These are phyloP conservation scores for Monochamus alternatus DNA, from an alignment of 2,888 invertebrate species.

Conservation along the genomic window DNA sequence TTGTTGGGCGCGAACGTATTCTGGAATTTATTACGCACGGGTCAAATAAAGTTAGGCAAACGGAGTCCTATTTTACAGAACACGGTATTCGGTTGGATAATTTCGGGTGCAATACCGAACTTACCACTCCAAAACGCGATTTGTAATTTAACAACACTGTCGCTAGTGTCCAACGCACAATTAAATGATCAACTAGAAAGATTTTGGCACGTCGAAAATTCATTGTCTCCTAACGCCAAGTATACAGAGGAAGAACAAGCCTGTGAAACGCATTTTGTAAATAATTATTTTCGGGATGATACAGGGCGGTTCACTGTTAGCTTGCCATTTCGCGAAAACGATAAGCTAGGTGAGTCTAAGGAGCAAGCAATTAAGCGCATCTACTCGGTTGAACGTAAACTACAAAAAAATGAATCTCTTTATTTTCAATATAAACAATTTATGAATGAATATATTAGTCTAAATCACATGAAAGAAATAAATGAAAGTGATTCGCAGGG, in stretches of 20 bases:
- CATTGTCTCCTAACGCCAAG: neutral
- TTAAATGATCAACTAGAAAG: slow-evolving; percentile 28
- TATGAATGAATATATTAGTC: slow-evolving; percentile 4
- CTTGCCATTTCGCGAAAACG: slow-evolving; percentile 35
- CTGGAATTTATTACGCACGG: slow-evolving; percentile 6
- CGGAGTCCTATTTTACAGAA: neutral
- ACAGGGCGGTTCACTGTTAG: slow-evolving; percentile 35
- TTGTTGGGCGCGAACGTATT: neutral
- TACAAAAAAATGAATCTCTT: neutral
- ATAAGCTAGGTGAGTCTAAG: slow-evolving; percentile 41
- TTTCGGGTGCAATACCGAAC: neutral
- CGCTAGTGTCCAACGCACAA: neutral
- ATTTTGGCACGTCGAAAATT: slow-evolving; percentile 37
- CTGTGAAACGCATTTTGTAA: slow-evolving; percentile 40
- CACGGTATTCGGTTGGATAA: neutral
- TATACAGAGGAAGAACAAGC: slow-evolving; percentile 35
- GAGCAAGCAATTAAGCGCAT: slow-evolving; percentile 37
- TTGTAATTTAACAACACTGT: neutral
- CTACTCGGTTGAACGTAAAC: slow-evolving; percentile 29
- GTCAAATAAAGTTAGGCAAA: neutral
- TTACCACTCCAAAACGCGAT: neutral
- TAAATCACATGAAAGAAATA: slow-evolving; percentile 14
- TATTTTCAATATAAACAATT: slow-evolving; percentile 5
- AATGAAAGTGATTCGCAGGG: neutral
- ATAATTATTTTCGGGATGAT: slow-evolving; percentile 4